A percentile compares a stretch with the other conserved stretches of the same genome.
phyloP scores from a whole-genome alignment of 2,113 vertebrate species.

The Myotis davidii region DNA sequence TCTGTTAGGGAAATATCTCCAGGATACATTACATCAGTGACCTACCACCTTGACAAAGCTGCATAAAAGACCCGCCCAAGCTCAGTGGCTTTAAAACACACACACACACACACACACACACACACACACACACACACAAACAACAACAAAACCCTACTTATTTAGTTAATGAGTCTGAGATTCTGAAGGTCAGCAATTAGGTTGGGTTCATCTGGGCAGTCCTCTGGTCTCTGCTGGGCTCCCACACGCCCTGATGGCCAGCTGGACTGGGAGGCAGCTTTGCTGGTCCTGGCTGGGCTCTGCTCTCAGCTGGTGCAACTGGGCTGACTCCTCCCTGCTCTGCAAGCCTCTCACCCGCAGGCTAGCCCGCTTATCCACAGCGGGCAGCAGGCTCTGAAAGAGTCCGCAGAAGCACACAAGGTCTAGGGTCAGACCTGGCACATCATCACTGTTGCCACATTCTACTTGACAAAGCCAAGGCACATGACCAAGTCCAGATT shows the following conservation, averaged over 20 bases:
- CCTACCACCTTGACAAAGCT: neutral
- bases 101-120: too few species aligned
- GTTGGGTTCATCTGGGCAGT: neutral
- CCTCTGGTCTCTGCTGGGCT: neutral
- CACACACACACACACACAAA: too few species aligned
- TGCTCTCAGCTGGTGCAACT: neutral
- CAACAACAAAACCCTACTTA: neutral
- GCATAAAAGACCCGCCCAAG: neutral
- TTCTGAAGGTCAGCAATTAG: neutral
- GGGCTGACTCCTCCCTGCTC: neutral
- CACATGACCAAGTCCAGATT: neutral
- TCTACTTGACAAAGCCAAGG: neutral
- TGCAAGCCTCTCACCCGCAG: neutral
- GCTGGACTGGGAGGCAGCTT: neutral
- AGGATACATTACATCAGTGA: neutral
- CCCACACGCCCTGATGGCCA: neutral
- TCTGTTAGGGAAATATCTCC: too few species aligned
- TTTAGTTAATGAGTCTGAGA: neutral
- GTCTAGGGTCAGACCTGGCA: neutral
- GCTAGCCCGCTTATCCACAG: neutral
- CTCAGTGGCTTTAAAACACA: neutral
- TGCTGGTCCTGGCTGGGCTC: neutral
- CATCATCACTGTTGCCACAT: neutral
- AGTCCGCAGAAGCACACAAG: too few species aligned
- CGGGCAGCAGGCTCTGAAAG: neutral